phyloP scores from a whole-genome alignment of 2,113 vertebrate genomes.

The Myiozetetes cayanensis region DNA sequence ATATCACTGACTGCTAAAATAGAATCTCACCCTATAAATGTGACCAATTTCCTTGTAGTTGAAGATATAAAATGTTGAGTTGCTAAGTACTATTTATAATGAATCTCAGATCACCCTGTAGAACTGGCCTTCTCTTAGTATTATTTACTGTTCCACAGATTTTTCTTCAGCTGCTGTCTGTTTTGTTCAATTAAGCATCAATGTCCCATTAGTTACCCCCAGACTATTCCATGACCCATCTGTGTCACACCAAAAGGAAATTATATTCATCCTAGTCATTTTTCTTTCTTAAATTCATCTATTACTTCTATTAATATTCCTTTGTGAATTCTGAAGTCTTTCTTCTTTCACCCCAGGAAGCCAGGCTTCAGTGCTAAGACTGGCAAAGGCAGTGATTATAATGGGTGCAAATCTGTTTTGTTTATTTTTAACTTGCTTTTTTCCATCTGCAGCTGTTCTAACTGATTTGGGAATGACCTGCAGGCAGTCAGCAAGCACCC shows the following conservation, averaged over 20 bases:
- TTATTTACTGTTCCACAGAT: slow-evolving; percentile 20
- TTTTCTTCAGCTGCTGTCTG: slow-evolving; percentile 11
- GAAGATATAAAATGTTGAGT: neutral
- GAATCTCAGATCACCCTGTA: neutral
- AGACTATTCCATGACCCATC: slow-evolving; percentile 3
- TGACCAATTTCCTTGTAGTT: neutral
- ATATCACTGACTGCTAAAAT: neutral
- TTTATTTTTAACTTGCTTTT: slow-evolving; percentile 17
- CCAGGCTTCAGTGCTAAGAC: neutral
- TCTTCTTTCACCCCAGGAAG: slow-evolving; percentile 29
- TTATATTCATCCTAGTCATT: neutral
- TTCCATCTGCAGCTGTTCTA: slow-evolving; percentile 12
- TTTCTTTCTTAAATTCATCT: slow-evolving; percentile 14
- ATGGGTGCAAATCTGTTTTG: slow-evolving; percentile 10
- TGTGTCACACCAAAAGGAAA: slow-evolving; percentile 14
- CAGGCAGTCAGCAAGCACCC: neutral
- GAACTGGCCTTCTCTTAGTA: neutral
- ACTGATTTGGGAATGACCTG: slow-evolving; percentile 22
- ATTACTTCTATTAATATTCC: slow-evolving; percentile 33
- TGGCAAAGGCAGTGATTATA: slow-evolving; percentile 6
- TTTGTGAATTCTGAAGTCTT: slow-evolving; percentile 27
- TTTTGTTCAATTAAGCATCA: slow-evolving; percentile 13
- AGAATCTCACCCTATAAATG: neutral
- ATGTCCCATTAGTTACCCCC: neutral
- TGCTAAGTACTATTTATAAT: neutral